Base-by-base conservation (phyloP, 2,888 invertebrate genomes). In the Meliscaeva auricollis region DNA sequence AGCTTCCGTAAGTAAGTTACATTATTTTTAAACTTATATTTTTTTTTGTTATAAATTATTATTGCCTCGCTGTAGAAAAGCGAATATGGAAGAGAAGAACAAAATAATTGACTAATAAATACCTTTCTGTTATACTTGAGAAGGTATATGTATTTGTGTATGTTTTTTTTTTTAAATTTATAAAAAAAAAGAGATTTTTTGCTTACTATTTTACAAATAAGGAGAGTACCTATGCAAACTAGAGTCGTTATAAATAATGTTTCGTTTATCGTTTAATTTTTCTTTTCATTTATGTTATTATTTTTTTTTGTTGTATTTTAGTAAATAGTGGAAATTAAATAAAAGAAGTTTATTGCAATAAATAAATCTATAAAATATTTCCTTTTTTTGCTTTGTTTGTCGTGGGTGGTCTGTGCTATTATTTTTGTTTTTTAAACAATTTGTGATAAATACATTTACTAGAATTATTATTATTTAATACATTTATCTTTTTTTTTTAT, bases 351-450 rank as follows among this genome's bases (percentile, higher is more conserved):
- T 62, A 75, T 81, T 79, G 79, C 50, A 75, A 74, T 84, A 56
- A 62, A 76, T 76, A 76, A 50, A 35, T 76, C 41, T 81, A 74
- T 62, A 9, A 54, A 68, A 22, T 64, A 46, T 62, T 46, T 62
- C 46, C 9, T 50, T 46, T 3, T 20, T 50, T 38, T 38, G 38
- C 9, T 38, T 13, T 35, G 35, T 35, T 38, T 64, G 48, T 76
- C 69, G 76, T 81, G 81, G 81, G 76, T 70, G 76, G 81, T 81
- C 62, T 75, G 79, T 80, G 69, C 79, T 74, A 66, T 74, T 35
- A 44, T 8, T 38, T 9, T 44, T 70, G 32, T 58, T 76, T 17
- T 69, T 22, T 75, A 72, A 56, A 54, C 15, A 72, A 58, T 66
- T 64, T 72, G 58, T 64, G 44, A 64, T 72, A 44, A 58, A 38